Evolutionary conservation across 2,797 vertebrate genomes (phyloP), one percentile per base, ranked within the genome.

Genomic region (Gambusia yucatana): DNA sequence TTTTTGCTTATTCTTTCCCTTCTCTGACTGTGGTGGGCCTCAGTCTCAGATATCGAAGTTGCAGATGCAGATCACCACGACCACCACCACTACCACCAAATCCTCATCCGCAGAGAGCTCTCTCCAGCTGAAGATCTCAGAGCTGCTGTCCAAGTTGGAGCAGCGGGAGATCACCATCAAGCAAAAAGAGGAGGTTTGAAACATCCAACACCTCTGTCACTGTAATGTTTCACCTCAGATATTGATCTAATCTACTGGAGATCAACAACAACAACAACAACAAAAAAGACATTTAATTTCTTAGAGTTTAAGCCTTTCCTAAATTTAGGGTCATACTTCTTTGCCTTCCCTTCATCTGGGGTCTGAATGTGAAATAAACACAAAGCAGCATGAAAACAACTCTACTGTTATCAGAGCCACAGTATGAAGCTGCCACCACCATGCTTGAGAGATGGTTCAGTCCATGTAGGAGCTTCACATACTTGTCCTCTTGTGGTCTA

Each of bases 121-220:
- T 72, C 93, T 98, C 79, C 96, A 98, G 76, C 93, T 98, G 81
- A 97, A 92, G 75, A 89, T 99, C 93, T 95, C 95, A 0, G 97
- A 99, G 89, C 94, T 99, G 86, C 94, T 96, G 6, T 72, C 92
- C 3, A 93, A 85, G 87, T 22, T 99, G 92, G 96, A 98, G 80
- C 95, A 97, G 84, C 95, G 96, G 41, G 96, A 99, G 72, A 93
- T 90, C n/a, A 89, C 91, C 88, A 98, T 99, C 93, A 96, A 87
- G 84, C 91, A 88, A 22, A 97, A 97, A 90, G 96, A 98, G 86
- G 97, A 98, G 97, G 98, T 98, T 89, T 48, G 87, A 3, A 41
- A 6, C 73, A 39, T 0, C 11, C 41, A 33, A 43, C 14, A 16
- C 4, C 44, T 36, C 22, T 44, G 13, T 70, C 25, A 43, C 10